These are phyloP conservation scores for Zaprionus bogoriensis DNA, from an alignment of 2,888 invertebrate genomes.

Conservation along the genomic window DNA sequence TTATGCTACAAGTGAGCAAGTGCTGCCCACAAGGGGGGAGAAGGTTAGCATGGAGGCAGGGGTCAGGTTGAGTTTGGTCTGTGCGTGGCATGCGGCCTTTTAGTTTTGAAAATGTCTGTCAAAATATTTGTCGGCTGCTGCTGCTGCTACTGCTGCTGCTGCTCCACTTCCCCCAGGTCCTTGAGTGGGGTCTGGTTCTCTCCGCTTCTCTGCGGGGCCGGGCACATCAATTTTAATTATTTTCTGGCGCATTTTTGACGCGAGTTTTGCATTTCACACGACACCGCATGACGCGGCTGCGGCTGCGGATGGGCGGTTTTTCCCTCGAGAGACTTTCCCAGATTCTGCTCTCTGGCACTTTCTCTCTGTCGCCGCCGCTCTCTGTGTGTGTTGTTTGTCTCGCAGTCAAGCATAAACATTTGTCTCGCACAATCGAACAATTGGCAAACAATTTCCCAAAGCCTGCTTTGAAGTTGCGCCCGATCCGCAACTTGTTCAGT, in stretches of 20 bases:
- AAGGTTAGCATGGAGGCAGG: background rate
- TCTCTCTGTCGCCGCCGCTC: background rate
- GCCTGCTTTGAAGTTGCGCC: conserved; percentile 52
- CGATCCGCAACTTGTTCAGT: conserved; percentile 33
- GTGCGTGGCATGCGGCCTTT: conserved; percentile 58
- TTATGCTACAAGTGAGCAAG: conserved; percentile 58
- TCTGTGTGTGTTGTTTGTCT: conserved; percentile 42
- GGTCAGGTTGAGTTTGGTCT: conserved; percentile 5
- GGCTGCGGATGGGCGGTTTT: conserved; percentile 29
- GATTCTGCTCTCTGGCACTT: background rate
- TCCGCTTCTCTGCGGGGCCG: conserved; percentile 11
- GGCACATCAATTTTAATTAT: conserved; percentile 73
- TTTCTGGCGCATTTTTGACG: conserved; percentile 58
- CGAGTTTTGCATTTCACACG: conserved; percentile 67
- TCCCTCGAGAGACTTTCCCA: conserved; percentile 16
- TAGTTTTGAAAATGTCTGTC: conserved; percentile 61
- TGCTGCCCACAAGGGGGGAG: conserved; percentile 2
- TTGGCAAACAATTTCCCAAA: conserved; percentile 51
- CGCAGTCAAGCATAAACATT: conserved; percentile 76
- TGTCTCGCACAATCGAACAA: conserved; percentile 77
- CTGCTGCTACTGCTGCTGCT: too few relatives aligned
- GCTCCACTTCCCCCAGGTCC: conserved; percentile 2
- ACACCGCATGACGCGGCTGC: conserved; percentile 11
- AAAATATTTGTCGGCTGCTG: conserved; percentile 55
- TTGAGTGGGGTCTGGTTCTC: conserved; percentile 5